These are phyloP conservation scores for Chelon labrosus DNA, from an alignment of 2,797 vertebrate genomes.

Conservation along the genomic window DNA sequence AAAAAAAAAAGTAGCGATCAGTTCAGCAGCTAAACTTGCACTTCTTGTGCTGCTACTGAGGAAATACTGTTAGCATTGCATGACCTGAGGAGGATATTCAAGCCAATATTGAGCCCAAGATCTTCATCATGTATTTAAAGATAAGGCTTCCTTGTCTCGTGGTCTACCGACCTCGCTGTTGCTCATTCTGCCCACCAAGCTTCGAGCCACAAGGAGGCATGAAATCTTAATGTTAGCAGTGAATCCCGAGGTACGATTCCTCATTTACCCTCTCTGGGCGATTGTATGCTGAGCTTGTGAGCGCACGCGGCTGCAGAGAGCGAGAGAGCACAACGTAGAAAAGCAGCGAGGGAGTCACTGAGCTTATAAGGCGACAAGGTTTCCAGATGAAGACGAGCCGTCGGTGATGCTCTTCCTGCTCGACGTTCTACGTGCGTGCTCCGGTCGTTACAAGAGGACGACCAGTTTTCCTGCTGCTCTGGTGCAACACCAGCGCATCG, in stretches of 20 bases:
- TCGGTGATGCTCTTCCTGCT: constrained; percentile 31
- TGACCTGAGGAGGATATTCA: constrained; percentile 19
- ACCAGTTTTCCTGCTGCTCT: constrained; percentile 35
- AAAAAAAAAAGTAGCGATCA: constrained; percentile 39
- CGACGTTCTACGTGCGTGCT: constrained; percentile 50
- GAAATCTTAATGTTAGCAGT: constrained; percentile 45
- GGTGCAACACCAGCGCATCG: constrained; percentile 36
- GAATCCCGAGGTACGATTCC: constrained; percentile 46
- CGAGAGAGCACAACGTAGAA: background rate
- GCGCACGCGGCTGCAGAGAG: constrained; percentile 5
- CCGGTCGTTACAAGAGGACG: constrained; percentile 34
- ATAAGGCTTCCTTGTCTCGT: constrained; percentile 14
- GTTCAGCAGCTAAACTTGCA: background rate
- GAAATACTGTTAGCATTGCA: constrained; percentile 9
- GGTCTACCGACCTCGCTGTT: constrained; percentile 7
- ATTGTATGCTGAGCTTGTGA: constrained; percentile 29
- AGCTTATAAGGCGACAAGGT: constrained; percentile 37
- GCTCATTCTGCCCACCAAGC: constrained; percentile 39
- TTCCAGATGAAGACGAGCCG: constrained; percentile 26
- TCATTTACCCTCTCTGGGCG: constrained; percentile 15
- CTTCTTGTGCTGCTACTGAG: constrained; percentile 1
- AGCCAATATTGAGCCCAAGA: constrained; percentile 18
- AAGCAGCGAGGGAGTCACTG: constrained; percentile 10
- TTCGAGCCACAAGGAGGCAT: constrained; percentile 36
- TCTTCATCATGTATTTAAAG: constrained; percentile 8